Percentiles rank a stretch among this genome's conserved stretches.
phyloP scores from a whole-genome alignment of 2,888 invertebrate genomes.

The Dryobotodes eremita region DNA sequence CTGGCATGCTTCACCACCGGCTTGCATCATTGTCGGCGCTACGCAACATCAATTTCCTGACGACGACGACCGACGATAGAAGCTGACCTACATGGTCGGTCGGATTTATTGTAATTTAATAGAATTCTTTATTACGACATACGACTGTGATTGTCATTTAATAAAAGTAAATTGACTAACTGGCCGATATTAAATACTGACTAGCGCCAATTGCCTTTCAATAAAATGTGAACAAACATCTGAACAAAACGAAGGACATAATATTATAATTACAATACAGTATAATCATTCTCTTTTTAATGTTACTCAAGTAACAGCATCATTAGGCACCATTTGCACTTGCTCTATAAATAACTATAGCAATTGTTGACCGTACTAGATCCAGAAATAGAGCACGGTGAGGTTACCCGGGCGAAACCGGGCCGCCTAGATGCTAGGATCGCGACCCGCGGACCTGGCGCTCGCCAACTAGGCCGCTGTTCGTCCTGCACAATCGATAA shows the following conservation, averaged over 20 bases:
- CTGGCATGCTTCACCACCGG: conserved; percentile 63
- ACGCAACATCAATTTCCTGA: conserved; percentile 80
- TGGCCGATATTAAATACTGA: background rate
- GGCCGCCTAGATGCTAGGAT: conserved; percentile 79
- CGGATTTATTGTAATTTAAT: conserved; percentile 73
- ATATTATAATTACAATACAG: background rate
- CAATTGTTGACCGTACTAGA: conserved; percentile 72
- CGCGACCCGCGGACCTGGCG: conserved; percentile 77
- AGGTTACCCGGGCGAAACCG: conserved; percentile 80
- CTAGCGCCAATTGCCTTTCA: conserved; percentile 6
- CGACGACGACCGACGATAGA: conserved; percentile 61
- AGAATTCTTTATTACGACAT: conserved; percentile 47
- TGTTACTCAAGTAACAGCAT: conserved; percentile 39
- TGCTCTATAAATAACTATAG: conserved; percentile 65
- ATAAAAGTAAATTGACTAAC: conserved; percentile 34
- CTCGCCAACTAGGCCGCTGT: conserved; percentile 85
- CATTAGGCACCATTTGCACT: conserved; percentile 42
- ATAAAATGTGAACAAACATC: conserved; percentile 5
- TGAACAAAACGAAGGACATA: background rate
- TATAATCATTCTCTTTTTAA: background rate
- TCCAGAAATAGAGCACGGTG: conserved; percentile 79
- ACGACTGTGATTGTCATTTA: conserved; percentile 25
- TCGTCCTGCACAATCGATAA: conserved; percentile 85
- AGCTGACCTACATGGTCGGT: conserved; percentile 79
- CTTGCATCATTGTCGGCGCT: conserved; percentile 77